Percentiles rank a stretch among this genome's conserved stretches.
These are phyloP conservation scores for Clarias pachynema DNA, from an alignment of 2,797 vertebrate genomes.

Conservation along the genomic window DNA sequence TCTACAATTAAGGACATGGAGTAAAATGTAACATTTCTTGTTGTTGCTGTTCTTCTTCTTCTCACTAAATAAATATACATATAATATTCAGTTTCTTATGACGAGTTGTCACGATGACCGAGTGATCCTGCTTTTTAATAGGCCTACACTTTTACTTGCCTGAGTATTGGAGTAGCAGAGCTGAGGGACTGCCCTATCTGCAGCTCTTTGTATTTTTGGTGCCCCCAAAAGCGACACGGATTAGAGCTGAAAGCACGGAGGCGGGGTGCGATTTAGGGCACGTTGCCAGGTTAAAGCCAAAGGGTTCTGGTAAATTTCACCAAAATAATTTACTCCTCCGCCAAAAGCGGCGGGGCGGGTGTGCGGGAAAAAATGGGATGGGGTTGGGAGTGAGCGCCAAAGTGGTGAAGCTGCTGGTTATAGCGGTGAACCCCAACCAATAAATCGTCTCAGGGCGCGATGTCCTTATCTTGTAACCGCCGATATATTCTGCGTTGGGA, in stretches of 20 bases:
- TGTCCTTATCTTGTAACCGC: slow-evolving; percentile 87
- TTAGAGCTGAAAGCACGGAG: slow-evolving; percentile 83
- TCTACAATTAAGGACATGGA: background rate
- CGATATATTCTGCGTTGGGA: slow-evolving; percentile 80
- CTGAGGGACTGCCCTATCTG: slow-evolving; percentile 46
- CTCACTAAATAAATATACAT: background rate
- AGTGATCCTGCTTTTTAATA: slow-evolving; percentile 20
- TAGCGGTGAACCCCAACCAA: slow-evolving; percentile 83
- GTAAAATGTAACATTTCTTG: background rate
- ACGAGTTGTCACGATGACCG: slow-evolving; percentile 20
- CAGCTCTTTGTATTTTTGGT: slow-evolving; percentile 49
- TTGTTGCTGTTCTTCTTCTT: background rate
- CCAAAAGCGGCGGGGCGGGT: slow-evolving; percentile 70
- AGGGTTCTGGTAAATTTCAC: slow-evolving; percentile 83
- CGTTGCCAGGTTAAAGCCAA: slow-evolving; percentile 81
- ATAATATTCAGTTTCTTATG: background rate
- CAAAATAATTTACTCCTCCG: slow-evolving; percentile 82
- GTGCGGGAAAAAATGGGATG: slow-evolving; percentile 38
- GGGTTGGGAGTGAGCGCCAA: slow-evolving; percentile 69
- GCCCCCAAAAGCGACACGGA: slow-evolving; percentile 55
- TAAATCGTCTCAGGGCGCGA: slow-evolving; percentile 84
- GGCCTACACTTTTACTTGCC: slow-evolving; percentile 17
- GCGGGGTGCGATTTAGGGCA: slow-evolving; percentile 78
- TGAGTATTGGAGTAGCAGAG: slow-evolving; percentile 16
- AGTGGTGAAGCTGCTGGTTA: slow-evolving; percentile 69